These are phyloP conservation scores for Martes martes DNA, from an alignment of 2,113 vertebrate species.

Conservation along the genomic window DNA sequence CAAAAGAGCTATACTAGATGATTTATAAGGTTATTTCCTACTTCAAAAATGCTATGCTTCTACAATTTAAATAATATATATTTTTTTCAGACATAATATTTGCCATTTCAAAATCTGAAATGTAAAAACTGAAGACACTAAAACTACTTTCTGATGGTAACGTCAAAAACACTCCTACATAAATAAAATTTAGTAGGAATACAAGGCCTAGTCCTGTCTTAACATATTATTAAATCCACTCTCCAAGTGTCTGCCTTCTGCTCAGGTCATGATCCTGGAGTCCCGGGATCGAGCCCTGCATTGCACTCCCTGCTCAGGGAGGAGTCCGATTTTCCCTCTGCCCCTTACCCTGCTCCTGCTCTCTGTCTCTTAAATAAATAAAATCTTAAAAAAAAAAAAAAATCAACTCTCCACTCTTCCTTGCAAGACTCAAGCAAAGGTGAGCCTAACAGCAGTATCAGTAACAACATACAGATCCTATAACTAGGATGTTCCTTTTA, in stretches of 20 bases:
- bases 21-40: background rate
- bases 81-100: background rate
- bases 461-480: background rate
- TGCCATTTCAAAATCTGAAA: background rate
- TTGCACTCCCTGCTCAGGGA: background rate
- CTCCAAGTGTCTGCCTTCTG: background rate
- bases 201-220: background rate
- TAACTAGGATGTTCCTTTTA: background rate
- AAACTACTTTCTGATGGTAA: background rate
- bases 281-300: background rate
- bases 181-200: background rate
- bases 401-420: background rate
- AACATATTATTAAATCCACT: background rate
- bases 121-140: background rate
- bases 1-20: background rate
- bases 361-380: background rate
- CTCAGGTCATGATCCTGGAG: background rate
- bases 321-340: background rate
- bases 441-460: background rate
- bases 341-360: background rate
- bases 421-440: background rate
- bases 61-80: background rate
- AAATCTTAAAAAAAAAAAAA: background rate
- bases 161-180: background rate
- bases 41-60: background rate